These are phyloP conservation scores for Popillia japonica DNA, from an alignment of 1,140 invertebrate species.

Conservation along the genomic window DNA sequence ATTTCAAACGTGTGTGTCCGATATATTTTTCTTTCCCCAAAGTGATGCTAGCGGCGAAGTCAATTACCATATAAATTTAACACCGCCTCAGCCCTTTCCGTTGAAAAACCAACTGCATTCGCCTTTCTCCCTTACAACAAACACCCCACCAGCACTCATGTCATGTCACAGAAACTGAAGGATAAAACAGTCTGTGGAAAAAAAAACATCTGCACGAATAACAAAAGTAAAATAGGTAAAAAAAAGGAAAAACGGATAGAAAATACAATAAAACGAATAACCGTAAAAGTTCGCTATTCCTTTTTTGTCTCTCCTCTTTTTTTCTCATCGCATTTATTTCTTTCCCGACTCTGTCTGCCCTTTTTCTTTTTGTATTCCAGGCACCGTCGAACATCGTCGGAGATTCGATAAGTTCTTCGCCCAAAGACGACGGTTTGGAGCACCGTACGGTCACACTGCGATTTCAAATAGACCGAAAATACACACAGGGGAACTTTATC, in stretches of 20 bases:
- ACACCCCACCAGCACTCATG: too few species aligned
- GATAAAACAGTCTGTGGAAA: background rate
- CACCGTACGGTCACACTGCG: constrained; percentile 23
- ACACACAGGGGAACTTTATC: constrained; percentile 36
- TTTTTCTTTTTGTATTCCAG: constrained; percentile 36
- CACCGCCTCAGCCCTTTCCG: background rate
- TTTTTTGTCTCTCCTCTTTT: background rate
- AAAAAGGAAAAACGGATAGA: background rate
- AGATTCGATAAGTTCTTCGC: constrained; percentile 20
- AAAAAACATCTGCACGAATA: constrained; percentile 1
- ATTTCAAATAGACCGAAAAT: constrained; percentile 37
- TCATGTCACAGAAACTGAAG: background rate
- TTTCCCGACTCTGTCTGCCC: background rate
- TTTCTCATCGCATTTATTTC: background rate
- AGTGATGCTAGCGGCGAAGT: background rate
- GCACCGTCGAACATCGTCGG: constrained; percentile 23
- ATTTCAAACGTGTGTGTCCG: constrained; percentile 10
- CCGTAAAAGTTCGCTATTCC: constrained; percentile 22
- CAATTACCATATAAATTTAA: constrained; percentile 36
- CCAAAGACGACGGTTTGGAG: constrained; percentile 10
- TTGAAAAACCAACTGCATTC: background rate
- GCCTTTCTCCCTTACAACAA: background rate
- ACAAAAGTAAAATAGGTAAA: background rate
- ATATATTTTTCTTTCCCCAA: background rate
- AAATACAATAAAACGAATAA: constrained; percentile 30